Conservation (phyloP, 2,888 invertebrate species). For the Pantelozetes paolii region DNA sequence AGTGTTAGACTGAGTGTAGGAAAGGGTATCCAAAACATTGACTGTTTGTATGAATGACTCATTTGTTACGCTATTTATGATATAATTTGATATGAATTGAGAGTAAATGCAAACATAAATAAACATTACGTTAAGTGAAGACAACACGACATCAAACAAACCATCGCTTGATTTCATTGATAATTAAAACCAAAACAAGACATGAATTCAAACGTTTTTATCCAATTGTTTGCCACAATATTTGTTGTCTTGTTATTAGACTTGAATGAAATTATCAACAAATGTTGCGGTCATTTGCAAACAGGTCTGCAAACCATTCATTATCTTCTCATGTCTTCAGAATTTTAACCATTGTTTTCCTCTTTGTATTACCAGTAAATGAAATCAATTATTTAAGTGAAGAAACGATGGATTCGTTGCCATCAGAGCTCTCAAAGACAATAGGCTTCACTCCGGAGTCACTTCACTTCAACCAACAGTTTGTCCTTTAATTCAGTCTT, state of each 20-base stretch:
- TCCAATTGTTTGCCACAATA: not conserved
- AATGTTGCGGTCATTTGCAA: constrained; percentile 30
- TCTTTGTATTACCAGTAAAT: not conserved
- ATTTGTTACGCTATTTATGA: not conserved
- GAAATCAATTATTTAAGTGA: constrained; percentile 17
- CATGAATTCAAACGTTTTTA: not conserved
- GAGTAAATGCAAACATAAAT: not conserved
- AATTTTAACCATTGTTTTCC: not conserved
- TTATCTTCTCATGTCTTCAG: not conserved
- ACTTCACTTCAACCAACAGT: constrained; percentile 41
- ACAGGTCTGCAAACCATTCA: not conserved
- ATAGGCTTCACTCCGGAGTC: constrained; percentile 39
- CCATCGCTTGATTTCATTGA: too few relatives aligned
- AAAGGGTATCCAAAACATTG: not conserved
- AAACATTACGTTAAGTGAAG: not conserved
- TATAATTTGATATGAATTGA: not conserved
- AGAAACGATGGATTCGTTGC: constrained; percentile 57
- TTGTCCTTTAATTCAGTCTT: not conserved
- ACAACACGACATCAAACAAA: not conserved
- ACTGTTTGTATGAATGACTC: constrained; percentile 9
- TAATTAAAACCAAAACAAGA: too few relatives aligned
- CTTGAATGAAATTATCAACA: constrained; percentile 18
- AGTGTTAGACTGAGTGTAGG: not conserved
- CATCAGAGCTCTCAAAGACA: constrained; percentile 16
- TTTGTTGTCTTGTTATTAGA: not conserved